These are phyloP conservation scores for Sycophila sp. DNA, from an alignment of 1,140 invertebrate genomes.

Conservation along the genomic window DNA sequence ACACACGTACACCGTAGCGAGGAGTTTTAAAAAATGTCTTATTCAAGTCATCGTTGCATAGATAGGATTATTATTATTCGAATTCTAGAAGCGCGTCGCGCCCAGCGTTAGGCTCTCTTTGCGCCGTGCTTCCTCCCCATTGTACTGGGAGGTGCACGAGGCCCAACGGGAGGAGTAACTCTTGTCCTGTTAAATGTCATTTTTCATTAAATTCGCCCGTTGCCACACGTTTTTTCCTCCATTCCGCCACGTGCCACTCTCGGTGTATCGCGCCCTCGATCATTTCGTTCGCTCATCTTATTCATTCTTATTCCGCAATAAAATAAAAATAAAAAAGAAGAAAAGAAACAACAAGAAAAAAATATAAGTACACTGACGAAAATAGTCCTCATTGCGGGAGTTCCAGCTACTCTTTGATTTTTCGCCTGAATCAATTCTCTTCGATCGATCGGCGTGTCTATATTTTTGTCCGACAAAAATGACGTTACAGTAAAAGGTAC, in stretches of 20 bases:
- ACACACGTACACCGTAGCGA: no score
- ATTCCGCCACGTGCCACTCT: no score
- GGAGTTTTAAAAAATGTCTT: not conserved
- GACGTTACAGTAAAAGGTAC: not conserved
- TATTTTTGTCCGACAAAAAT: not conserved
- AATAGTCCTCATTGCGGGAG: constrained; percentile 6
- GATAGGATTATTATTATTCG: constrained; percentile 1
- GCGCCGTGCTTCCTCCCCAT: not conserved
- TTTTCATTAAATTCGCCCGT: no score
- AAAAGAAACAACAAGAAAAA: no score
- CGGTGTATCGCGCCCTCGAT: no score
- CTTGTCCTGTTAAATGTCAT: constrained; percentile 2
- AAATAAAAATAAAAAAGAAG: no score
- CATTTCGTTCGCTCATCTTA: not conserved
- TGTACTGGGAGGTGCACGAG: no score
- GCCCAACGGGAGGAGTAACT: not conserved
- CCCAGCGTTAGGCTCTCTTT: not conserved
- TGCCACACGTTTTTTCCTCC: no score
- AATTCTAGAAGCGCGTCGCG: not conserved
- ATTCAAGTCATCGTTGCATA: constrained; percentile 5
- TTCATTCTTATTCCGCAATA: no score
- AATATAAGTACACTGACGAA: no score
- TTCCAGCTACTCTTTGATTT: not conserved
- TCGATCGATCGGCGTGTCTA: not conserved
- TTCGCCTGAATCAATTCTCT: constrained; percentile 17